Base-by-base conservation (phyloP, 2,113 vertebrate species). In the Neotragus pygmaeus region DNA sequence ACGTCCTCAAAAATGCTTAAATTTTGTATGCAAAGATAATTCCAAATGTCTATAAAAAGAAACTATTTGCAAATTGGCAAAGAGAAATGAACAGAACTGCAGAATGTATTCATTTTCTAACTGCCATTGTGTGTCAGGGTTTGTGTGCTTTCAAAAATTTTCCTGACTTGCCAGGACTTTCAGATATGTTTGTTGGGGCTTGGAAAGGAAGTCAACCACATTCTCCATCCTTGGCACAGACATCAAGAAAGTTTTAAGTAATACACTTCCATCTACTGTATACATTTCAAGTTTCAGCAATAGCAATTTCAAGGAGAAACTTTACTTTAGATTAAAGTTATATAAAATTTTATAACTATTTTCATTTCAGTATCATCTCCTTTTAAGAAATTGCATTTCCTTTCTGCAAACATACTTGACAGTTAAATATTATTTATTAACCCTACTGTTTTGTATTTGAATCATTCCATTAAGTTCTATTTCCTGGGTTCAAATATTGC, bases 31-130 rank as follows among this genome's bases (percentile, higher is more conserved):
- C 51, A 92, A 77, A 58, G n/a, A 49, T 90, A 77, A 83, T 90
- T 96, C 5, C 16, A 95, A 57, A 47, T 27, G 77, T 47, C 51
- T 97, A 15, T 88, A 60, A 88, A 94, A 91, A 95, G n/a, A 27
- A 3, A 66, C 47, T 75, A 30, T 85, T 92, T 77, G 51, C 33
- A 81, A 64, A 66, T 84, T 97, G 93, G 89, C 91, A 93, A 60
- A 70, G 55, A 66, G 23, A 23, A 55, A 77, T 36, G 82, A 57
- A 75, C 87, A n/a, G 84, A 86, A n/a, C n/a, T 82, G 19, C 21
- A 43, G 53, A 82, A 73, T 2, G 13, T 30, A 45, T 45, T 91
- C 39, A 33, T 95, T 91, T 78, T 51, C 49, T 57, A 39, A 53
- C 45, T 30, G n/a, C 45, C 62, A 93, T 49, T 93, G 64, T 87